phyloP scores from a whole-genome alignment of 2,797 vertebrate species.

The Petrocephalus sullivani region DNA sequence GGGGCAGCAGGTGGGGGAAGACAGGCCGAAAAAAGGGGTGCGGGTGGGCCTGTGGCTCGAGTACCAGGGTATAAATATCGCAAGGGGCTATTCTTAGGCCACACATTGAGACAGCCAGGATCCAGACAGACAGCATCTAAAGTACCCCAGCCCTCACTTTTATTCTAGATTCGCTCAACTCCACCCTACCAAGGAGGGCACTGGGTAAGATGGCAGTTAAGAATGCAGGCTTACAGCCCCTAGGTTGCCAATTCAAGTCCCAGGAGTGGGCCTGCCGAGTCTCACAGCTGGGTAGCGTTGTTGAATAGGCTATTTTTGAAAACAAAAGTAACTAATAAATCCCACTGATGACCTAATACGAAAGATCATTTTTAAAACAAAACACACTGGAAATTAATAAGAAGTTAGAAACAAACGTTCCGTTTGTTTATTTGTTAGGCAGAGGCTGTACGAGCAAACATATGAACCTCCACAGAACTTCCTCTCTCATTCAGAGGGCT shows the following conservation, averaged over 20 bases:
- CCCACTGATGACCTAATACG: background rate
- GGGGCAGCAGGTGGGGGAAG: conserved; percentile 18
- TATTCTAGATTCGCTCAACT: background rate
- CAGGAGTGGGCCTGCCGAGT: background rate
- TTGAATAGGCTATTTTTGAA: background rate
- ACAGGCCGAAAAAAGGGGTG: conserved; percentile 28
- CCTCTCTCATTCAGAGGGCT: conserved; percentile 2
- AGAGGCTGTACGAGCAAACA: background rate
- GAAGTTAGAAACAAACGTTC: background rate
- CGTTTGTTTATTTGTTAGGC: background rate
- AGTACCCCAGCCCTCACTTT: conserved; percentile 24
- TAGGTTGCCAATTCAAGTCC: background rate
- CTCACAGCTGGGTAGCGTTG: background rate
- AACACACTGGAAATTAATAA: background rate
- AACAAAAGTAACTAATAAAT: background rate
- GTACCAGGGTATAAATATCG: conserved; percentile 48
- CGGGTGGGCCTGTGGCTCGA: conserved; percentile 32
- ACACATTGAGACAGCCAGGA: conserved; percentile 35
- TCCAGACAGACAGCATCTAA: conserved; percentile 45
- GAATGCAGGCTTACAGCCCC: background rate
- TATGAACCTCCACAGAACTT: conserved; percentile 3
- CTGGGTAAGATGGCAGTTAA: conserved; percentile 1
- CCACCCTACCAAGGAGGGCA: background rate
- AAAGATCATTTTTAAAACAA: background rate
- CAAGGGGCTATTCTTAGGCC: conserved; percentile 44